Evolutionary conservation across 2,113 vertebrate species (phyloP), one percentile per base, ranked within the genome.

Genomic region (Brienomyrus brachyistius): DNA sequence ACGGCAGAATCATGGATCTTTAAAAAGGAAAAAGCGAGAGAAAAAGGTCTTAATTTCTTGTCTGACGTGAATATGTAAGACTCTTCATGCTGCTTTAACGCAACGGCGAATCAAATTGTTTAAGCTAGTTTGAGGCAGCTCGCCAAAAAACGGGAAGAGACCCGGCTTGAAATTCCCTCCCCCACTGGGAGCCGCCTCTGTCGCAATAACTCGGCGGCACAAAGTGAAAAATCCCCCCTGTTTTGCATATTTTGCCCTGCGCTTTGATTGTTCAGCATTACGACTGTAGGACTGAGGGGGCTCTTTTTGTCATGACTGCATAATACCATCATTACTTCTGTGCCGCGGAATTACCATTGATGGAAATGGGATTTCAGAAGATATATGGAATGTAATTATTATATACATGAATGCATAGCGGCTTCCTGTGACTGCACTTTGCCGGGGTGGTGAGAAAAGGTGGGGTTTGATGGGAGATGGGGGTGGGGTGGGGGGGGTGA

Each of bases 311-410:
- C 95, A 95, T 92, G 94, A 94, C 92, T 91, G 94, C 90, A 95
- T 95, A 95, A 96, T 95, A 94, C 93, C 92, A 91, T 93, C 94
- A 95, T 95, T 95, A 95, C 94, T 96, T 93, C 94, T 92, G 92
- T 91, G 92, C 92, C 85, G 92, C 89, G 91, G 94, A 95, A 95
- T 95, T 94, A 94, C 94, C 92, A 93, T 93, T 94, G 95, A 96
- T 95, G 94, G 94, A 94, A 96, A 95, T 96, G 93, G 95, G 94
- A 94, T 95, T 94, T 94, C 93, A 92, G 93, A 95, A 95, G 95
- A 95, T 94, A 94, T 94, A 95, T 94, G n/a, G n/a, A n/a, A n/a
- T n/a, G n/a, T n/a, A n/a, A n/a, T n/a, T n/a, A n/a, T n/a, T n/a
- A n/a, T n/a, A n/a, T n/a, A n/a, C n/a, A n/a, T n/a, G n/a, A n/a